Conservation (phyloP, 2,888 invertebrate genomes). For the Stenotaenia linearis region DNA sequence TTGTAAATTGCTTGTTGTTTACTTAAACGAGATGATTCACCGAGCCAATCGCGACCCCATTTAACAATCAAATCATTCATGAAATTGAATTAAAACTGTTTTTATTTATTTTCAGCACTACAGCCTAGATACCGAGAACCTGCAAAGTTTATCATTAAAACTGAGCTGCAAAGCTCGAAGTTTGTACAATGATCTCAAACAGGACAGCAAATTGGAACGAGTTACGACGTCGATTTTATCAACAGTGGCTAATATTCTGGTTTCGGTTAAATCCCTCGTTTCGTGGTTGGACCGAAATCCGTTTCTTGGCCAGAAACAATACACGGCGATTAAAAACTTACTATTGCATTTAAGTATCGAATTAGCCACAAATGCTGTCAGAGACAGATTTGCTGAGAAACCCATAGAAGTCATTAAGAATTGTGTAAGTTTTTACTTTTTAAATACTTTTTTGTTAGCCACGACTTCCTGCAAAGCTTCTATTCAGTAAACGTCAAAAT, state of each 20-base stretch:
- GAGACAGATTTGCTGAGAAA: slow-evolving; percentile 80
- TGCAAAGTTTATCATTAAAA: slow-evolving; percentile 79
- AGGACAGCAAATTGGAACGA: slow-evolving; percentile 47
- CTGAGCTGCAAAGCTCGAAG: slow-evolving; percentile 76
- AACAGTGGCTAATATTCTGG: slow-evolving; percentile 77
- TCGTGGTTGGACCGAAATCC: slow-evolving; percentile 79
- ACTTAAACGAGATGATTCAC: background rate
- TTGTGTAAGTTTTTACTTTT: slow-evolving; percentile 41
- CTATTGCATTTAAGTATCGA: slow-evolving; percentile 73
- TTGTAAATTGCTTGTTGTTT: too few relatives aligned
- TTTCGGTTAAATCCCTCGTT: slow-evolving; percentile 76
- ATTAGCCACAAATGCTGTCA: slow-evolving; percentile 83
- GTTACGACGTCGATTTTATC: slow-evolving; percentile 75
- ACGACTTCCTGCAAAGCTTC: too few relatives aligned
- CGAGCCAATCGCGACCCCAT: background rate
- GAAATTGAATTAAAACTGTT: slow-evolving; percentile 32
- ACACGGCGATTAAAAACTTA: slow-evolving; percentile 63
- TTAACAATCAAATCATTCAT: background rate
- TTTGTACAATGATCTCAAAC: slow-evolving; percentile 61
- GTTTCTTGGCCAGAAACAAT: slow-evolving; percentile 55
- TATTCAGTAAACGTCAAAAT: too few relatives aligned
- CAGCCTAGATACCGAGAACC: slow-evolving; percentile 82
- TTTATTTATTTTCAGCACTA: slow-evolving; percentile 64
- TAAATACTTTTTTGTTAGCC: slow-evolving; percentile 2
- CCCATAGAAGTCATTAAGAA: slow-evolving; percentile 62